phyloP scores from a whole-genome alignment of 2,113 vertebrate species.

The Syrmaticus mikado region DNA sequence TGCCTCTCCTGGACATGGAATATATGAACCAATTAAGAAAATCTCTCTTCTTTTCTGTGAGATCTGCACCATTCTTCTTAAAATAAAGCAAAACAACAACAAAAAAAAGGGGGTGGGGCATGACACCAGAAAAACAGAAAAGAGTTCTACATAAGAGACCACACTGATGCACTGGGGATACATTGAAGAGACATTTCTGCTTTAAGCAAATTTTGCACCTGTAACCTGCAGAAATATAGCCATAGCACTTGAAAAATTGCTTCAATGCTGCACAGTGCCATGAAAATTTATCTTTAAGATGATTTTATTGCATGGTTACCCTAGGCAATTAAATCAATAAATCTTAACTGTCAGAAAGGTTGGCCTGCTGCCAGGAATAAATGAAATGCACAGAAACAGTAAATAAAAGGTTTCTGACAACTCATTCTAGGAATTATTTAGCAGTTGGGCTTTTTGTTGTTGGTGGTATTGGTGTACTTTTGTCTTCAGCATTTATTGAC shows the following conservation, averaged over 20 bases:
- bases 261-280: conserved; percentile 83
- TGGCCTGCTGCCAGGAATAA: conserved; percentile 85
- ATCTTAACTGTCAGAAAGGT: conserved; percentile 89
- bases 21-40: conserved; percentile 82
- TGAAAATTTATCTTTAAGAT: conserved; percentile 93
- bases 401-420: conserved; percentile 91
- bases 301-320: conserved; percentile 96
- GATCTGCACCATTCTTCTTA: not conserved
- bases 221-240: conserved; percentile 89
- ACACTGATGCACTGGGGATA: conserved; percentile 61
- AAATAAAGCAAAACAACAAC: not conserved
- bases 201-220: conserved; percentile 90
- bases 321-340: conserved; percentile 96
- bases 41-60: conserved; percentile 72
- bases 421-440: conserved; percentile 90
- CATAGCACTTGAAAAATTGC: conserved; percentile 89
- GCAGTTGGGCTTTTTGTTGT: conserved; percentile 74
- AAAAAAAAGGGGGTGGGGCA: fast-evolving
- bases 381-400: conserved; percentile 88
- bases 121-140: not conserved
- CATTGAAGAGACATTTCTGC: conserved; percentile 84
- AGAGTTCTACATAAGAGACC: conserved; percentile 62
- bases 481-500: conserved; percentile 76
- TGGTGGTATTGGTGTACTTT: conserved; percentile 65
- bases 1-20: conserved; percentile 75